Evolutionary conservation across 2,113 vertebrate genomes (phyloP).

Genomic region (Oncorhynchus tshawytscha): DNA sequence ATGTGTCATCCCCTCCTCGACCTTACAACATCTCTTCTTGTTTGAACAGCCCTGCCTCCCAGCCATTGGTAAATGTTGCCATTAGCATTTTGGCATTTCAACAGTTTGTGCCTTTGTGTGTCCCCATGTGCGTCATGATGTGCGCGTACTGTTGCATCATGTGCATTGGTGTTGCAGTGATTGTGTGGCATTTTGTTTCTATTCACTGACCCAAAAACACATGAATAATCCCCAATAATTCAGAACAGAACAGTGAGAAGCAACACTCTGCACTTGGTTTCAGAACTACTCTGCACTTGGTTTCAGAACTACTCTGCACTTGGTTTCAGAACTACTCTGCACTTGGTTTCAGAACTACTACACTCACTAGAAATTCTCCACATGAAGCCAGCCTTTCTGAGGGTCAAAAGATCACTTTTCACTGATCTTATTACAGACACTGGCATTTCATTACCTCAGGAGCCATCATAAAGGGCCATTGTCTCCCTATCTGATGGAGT

Average conservation of each 20-base stretch:
- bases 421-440: conserved; percentile 72
- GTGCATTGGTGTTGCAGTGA: conserved; percentile 1
- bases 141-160: conserved; percentile 6
- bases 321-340: conserved; percentile 29
- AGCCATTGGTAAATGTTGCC: conserved; percentile 74
- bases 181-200: not conserved
- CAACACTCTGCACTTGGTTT: conserved; percentile 21
- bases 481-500: conserved; percentile 65
- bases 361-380: conserved; percentile 45
- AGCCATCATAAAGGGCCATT: conserved; percentile 68
- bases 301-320: conserved; percentile 7
- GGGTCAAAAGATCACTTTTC: conserved; percentile 68
- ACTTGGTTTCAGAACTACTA: not conserved
- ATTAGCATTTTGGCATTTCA: conserved; percentile 83
- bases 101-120: conserved; percentile 52
- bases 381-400: conserved; percentile 49
- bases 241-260: conserved; percentile 5
- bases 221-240: not conserved
- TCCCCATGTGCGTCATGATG: conserved; percentile 18
- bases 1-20: conserved; percentile 62
- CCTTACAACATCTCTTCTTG: conserved; percentile 60
- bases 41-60: conserved; percentile 68
- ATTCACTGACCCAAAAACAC: not conserved
- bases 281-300: conserved; percentile 19
- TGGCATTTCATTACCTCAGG: conserved; percentile 71